Percentiles rank a stretch among this genome's conserved stretches.
These are phyloP conservation scores for Mohoua ochrocephala DNA, from an alignment of 2,113 vertebrate species.

Conservation along the genomic window DNA sequence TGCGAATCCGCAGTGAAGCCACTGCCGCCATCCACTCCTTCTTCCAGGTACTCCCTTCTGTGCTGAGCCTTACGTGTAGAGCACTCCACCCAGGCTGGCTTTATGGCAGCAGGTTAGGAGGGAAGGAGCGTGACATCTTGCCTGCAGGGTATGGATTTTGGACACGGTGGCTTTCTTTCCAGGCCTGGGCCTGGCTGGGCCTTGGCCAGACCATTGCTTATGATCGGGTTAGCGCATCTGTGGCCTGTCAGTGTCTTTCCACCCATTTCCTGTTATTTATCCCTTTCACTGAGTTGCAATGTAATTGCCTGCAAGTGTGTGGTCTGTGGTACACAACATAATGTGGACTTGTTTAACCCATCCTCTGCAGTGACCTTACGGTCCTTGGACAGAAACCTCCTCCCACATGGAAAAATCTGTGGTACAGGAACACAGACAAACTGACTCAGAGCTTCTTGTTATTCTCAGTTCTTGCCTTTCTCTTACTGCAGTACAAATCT, in stretches of 20 bases:
- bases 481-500: neutral
- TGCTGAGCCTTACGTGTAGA: accelerated
- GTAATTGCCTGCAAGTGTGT: neutral
- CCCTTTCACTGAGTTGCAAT: neutral
- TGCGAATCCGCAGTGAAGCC: constrained; percentile 90
- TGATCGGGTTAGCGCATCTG: neutral
- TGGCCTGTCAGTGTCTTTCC: neutral
- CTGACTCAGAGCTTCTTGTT: neutral
- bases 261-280: neutral
- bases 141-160: neutral
- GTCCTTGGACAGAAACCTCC: neutral
- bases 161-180: neutral
- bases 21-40: constrained; percentile 83
- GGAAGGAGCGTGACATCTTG: neutral
- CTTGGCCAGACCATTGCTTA: neutral
- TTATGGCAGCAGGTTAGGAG: neutral
- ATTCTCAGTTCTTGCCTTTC: neutral
- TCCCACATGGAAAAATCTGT: neutral
- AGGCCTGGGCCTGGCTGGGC: neutral
- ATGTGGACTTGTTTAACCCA: neutral
- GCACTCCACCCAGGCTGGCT: neutral
- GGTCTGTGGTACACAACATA: neutral
- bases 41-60: constrained; percentile 80
- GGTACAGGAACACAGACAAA: neutral
- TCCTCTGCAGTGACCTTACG: neutral